Base-by-base conservation (phyloP, 2,888 invertebrate species). In the Clusia tigrina region DNA sequence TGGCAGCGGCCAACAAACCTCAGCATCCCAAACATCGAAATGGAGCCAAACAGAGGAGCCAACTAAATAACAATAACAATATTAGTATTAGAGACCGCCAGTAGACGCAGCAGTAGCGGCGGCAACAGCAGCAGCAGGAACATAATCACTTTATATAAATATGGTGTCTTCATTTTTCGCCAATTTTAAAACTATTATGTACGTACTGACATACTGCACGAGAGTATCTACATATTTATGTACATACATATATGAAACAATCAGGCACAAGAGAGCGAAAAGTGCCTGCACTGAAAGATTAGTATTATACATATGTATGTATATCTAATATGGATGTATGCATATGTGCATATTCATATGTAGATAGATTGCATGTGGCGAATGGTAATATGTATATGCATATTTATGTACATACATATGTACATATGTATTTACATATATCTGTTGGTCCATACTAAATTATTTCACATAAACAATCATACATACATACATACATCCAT, bases 21-120 rank as follows among this genome's bases (percentile, higher is more conserved):
- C 53, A 57, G 48, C 48, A 18, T 20, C 48, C 48, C 48, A 18
- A 48, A 20, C 76, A 70, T 76, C 71, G 69, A 20, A 54, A 24
- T 48, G 48, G 48, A 20, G 48, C 48, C 48, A 48, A 5, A 22
- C 48, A 48, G 20, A 6, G 22, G 72, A 76, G 76, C 77, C 74
- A 71, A 78, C 73, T 70, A 71, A 73, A 73, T 68, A 73, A 72
- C 66, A 73, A 70, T 68, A 73, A 67, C 70, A 71, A 67, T 15
- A 70, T 65, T 68, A 72, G 66, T 66, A 61, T 18, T n/a, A n/a
- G n/a, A n/a, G n/a, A n/a, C n/a, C n/a, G n/a, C n/a, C 51, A 54
- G 22, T 18, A 24, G 10, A 26, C 22, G 25, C 61, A 68, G 66
- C 54, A 37, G 12, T 51, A 6, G 18, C 18, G 38, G 9, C 42